These are phyloP conservation scores for Drosophila pegasa DNA, from an alignment of 2,888 invertebrate genomes.

Conservation along the genomic window DNA sequence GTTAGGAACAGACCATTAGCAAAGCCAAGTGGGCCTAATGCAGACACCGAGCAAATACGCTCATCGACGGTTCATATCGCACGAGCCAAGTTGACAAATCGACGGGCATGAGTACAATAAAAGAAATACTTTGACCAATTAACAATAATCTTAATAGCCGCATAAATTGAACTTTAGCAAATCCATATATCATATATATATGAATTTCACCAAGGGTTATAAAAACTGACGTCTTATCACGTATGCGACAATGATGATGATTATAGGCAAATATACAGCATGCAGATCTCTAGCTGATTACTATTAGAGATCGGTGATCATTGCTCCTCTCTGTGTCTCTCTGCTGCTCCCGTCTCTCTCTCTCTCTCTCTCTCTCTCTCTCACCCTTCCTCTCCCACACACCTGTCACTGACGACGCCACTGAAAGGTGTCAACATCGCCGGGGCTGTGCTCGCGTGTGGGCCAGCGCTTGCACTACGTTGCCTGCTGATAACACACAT, in stretches of 20 bases:
- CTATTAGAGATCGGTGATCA: not conserved
- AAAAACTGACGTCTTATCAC: not conserved
- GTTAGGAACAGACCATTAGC: slow-evolving; percentile 64
- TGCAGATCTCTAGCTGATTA: slow-evolving; percentile 23
- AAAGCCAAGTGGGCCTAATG: slow-evolving; percentile 67
- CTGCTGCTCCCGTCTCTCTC: not conserved
- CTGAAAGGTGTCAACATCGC: slow-evolving; percentile 13
- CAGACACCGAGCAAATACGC: slow-evolving; percentile 49
- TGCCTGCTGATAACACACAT: slow-evolving; percentile 55
- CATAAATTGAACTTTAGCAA: slow-evolving; percentile 39
- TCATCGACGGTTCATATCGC: slow-evolving; percentile 60
- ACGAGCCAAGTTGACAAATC: slow-evolving; percentile 20
- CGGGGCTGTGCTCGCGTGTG: not conserved
- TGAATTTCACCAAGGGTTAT: not conserved
- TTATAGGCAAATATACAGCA: slow-evolving; percentile 8
- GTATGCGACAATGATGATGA: not conserved
- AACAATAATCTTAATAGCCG: slow-evolving; percentile 50
- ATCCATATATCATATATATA: slow-evolving; percentile 40
- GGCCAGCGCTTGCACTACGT: slow-evolving; percentile 34
- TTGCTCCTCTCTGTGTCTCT: slow-evolving; percentile 4
- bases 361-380: not conserved
- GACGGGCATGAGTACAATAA: slow-evolving; percentile 41
- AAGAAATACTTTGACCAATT: slow-evolving; percentile 35
- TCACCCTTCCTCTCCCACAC: not conserved
- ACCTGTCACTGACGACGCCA: slow-evolving; percentile 18